Evolutionary conservation across 2,113 vertebrate genomes (phyloP), one percentile per base, ranked within the genome.

Genomic region (Pandion haliaetus): DNA sequence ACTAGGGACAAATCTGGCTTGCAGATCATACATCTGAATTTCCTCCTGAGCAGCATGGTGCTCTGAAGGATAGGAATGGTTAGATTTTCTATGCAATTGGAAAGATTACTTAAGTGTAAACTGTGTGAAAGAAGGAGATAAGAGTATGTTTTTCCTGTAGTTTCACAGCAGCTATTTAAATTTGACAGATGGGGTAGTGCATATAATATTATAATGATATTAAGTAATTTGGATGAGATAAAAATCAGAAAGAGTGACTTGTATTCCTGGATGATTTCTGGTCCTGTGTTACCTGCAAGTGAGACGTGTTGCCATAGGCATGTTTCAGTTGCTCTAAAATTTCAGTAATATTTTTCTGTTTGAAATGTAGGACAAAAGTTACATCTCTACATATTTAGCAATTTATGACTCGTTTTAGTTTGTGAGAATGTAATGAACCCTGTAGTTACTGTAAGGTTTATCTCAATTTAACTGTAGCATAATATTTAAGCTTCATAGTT

Each of bases 401-500:
- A 91, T 96, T 95, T 95, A 76, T 95, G 87, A 74, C 71, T 95
- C 62, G 42, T 54, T 96, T 76, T 94, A 55, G 34, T 95, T 93
- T 95, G 52, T 74, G 57, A 86, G 49, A 92, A 59, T 82, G 45
- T 77, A 93, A 88, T 58, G 82, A 95, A 78, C 38, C 49, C 63
- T 92, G 11, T 93, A 85, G 92, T 93, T 91, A 88, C 72, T 95
- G 44, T 65, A 92, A 88, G 92, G 66, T 95, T 97, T 97, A 70
- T 96, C 91, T 97, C 91, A 96, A 55, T 96, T 93, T 96, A 94
- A 82, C 66, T 86, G 66, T 96, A 95, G 80, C 50, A 82, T 93
- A 95, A 91, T 93, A 93, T 93, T 96, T 96, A 97, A 95, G 71
- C 88, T 97, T 91, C 88, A 86, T 66, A 78, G 71, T 86, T 97